These are phyloP conservation scores for Leptogaster cylindrica DNA, from an alignment of 2,888 invertebrate genomes.

Conservation along the genomic window DNA sequence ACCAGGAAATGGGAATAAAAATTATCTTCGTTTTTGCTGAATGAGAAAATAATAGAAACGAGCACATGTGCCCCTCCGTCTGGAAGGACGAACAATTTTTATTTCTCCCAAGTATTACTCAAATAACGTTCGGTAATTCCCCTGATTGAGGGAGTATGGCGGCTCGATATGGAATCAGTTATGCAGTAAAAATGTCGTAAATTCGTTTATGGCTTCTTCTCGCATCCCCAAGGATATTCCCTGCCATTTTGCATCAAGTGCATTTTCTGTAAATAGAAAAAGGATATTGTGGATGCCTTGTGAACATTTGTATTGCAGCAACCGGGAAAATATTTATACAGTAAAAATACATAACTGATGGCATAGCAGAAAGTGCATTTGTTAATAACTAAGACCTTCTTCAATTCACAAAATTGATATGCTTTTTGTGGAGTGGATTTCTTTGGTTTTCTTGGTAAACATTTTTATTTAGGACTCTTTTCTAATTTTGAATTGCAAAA, in stretches of 20 bases:
- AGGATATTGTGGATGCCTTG: not conserved
- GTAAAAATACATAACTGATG: too few species aligned
- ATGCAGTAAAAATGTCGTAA: conserved; percentile 23
- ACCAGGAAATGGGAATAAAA: conserved; percentile 19
- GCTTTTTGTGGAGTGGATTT: too few species aligned
- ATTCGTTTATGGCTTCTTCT: conserved; percentile 29
- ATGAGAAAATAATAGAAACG: conserved; percentile 23
- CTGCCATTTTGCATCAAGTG: conserved; percentile 30
- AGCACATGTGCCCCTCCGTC: conserved; percentile 21
- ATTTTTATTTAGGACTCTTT: too few species aligned
- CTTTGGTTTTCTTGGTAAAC: too few species aligned
- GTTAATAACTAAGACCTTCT: too few species aligned
- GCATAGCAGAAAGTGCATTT: too few species aligned
- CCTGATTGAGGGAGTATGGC: conserved; percentile 36
- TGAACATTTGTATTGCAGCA: too few species aligned
- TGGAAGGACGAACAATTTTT: conserved; percentile 12
- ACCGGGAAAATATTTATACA: too few species aligned
- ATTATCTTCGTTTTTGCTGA: too few species aligned
- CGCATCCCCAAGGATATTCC: not conserved
- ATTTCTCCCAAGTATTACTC: conserved; percentile 18
- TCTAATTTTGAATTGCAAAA: too few species aligned
- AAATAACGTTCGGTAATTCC: conserved; percentile 28
- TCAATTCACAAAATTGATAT: too few species aligned
- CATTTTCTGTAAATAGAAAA: conserved; percentile 19
- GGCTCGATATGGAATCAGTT: conserved; percentile 24